Evolutionary conservation across 2,113 vertebrate species (phyloP), one percentile per base, ranked within the genome.

Genomic region (Pterocles gutturalis): DNA sequence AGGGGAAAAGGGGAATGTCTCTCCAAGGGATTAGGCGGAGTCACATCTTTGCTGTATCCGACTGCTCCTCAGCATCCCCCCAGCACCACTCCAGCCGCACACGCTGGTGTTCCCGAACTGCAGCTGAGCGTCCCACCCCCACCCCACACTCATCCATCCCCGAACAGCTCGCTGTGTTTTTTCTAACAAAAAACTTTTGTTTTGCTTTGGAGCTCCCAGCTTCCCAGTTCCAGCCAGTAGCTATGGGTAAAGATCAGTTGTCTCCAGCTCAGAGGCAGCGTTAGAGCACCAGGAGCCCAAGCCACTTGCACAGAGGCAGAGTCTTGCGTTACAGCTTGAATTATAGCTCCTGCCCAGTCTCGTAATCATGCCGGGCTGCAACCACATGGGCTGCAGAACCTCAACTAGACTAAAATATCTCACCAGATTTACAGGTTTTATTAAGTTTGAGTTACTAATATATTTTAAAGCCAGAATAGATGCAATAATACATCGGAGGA

Each of bases 81-180:
- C 2, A 41, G 33, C 2, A 4, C 61, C 13, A 0, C 77, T 43
- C 33, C 12, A 13, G 13, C 41, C 41, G 38, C 38, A 67, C 48
- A 11, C 0, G 2, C 38, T 6, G 31, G n/a, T 7, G 20, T 4
- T 11, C 38, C 55, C 4, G 18, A 64, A 19, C 36, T 1, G 11
- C 71, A 38, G 57, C 58, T 5, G 14, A 65, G 81, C 43, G 71
- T 41, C 2, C 89, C 83, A 3, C 1, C 5, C 61, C 65, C 51
- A 45, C 48, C 33, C 14, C 3, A 0, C 46, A 3, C 21, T 11
- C 24, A 25, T 19, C 43, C 10, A 0, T 0, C 60, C 66, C 70
- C 11, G 3, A 3, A 19, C 25, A 1, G 17, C 25, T 29, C 13
- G 29, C 20, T 89, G 61, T 18, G 53, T 1, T 16, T 45, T 75